Evolutionary conservation across 2,113 vertebrate species (phyloP).

Genomic region (Scatophagus argus): DNA sequence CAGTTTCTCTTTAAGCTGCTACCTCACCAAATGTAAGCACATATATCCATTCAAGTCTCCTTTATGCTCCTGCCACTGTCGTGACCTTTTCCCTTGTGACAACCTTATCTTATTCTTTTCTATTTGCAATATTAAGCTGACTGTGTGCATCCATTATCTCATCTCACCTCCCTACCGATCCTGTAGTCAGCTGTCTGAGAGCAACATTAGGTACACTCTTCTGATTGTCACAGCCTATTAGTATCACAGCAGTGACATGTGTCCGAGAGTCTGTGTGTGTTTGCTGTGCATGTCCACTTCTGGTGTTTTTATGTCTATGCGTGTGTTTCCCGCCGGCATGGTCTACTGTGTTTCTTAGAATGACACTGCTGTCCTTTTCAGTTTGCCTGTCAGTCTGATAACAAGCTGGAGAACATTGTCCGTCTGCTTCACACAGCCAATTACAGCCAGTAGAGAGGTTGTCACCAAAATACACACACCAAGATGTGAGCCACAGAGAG

Average conservation of each 20-base stretch:
- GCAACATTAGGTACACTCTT: constrained; percentile 41
- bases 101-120: constrained; percentile 3
- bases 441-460: constrained; percentile 47
- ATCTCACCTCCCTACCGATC: constrained; percentile 31
- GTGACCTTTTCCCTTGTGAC: constrained; percentile 45
- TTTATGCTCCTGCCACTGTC: constrained; percentile 2
- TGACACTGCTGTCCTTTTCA: constrained; percentile 59
- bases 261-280: not conserved
- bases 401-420: constrained; percentile 45
- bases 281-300: not conserved
- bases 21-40: not conserved
- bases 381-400: constrained; percentile 65
- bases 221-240: constrained; percentile 35
- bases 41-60: constrained; percentile 17
- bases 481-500: constrained; percentile 7
- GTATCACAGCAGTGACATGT: constrained; percentile 15
- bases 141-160: constrained; percentile 29
- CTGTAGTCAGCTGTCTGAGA: constrained; percentile 32
- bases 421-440: constrained; percentile 61
- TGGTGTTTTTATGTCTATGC: constrained; percentile 14
- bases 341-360: constrained; percentile 40
- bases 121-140: constrained; percentile 15
- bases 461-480: constrained; percentile 16
- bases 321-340: constrained; percentile 23
- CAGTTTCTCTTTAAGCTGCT: no score